Conservation (phyloP, 2,113 vertebrate genomes). For the Pipa parva region DNA sequence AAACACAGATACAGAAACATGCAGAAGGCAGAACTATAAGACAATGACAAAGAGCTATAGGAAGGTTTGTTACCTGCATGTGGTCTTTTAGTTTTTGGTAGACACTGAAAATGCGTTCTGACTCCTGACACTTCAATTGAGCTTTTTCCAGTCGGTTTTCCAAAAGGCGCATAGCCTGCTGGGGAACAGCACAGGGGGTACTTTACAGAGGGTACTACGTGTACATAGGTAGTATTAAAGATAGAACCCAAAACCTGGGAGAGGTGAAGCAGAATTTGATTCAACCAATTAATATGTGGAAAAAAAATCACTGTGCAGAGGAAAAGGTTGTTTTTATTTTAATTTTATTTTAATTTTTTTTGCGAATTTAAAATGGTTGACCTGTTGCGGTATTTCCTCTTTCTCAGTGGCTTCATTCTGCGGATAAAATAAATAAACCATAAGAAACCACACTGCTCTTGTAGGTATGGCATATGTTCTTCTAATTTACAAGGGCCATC, state of each 20-base stretch:
- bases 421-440: slow-evolving; percentile 32
- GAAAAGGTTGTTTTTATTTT: too few relatives aligned
- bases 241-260: neutral
- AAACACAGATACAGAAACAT: neutral
- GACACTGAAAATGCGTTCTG: slow-evolving; percentile 63
- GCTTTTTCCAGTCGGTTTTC: slow-evolving; percentile 82
- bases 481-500: neutral
- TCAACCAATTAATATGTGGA: neutral
- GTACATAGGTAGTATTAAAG: neutral
- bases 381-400: slow-evolving; percentile 48
- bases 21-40: neutral
- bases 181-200: neutral
- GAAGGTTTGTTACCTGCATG: slow-evolving; percentile 62
- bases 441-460: too few relatives aligned
- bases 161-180: slow-evolving; percentile 65
- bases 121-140: slow-evolving; percentile 71
- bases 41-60: neutral
- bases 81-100: slow-evolving; percentile 73
- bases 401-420: slow-evolving; percentile 48
- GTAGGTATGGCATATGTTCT: neutral
- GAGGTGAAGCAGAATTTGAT: neutral
- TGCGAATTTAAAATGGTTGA: slow-evolving; percentile 21
- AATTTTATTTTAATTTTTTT: too few relatives aligned
- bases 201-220: neutral
- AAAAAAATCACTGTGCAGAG: neutral